Conservation (phyloP, 2,888 invertebrate species). For the Hoplodrina blanda region DNA sequence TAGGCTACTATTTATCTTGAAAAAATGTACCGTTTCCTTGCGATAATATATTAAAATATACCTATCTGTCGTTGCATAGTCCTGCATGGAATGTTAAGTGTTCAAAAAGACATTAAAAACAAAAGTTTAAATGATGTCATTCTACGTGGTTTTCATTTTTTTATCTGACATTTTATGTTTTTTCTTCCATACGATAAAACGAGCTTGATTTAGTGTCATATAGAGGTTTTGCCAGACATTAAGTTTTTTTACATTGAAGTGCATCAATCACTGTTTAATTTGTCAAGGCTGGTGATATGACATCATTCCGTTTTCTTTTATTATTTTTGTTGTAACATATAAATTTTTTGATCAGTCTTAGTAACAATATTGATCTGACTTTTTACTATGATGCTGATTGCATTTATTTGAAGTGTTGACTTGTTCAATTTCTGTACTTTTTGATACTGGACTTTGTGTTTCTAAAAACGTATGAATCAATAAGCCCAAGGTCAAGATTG, state of each 20-base stretch:
- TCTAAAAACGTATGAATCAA: too few species aligned
- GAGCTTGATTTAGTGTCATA: conserved; percentile 42
- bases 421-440: background rate
- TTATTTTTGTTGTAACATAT: background rate
- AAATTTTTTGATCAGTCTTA: background rate
- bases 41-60: background rate
- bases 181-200: conserved; percentile 29
- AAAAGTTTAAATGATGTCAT: conserved; percentile 48
- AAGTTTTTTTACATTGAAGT: conserved; percentile 12
- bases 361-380: background rate
- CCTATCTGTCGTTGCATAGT: background rate
- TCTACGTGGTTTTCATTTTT: conserved; percentile 39
- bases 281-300: conserved; percentile 17
- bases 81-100: background rate
- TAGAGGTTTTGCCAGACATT: conserved; percentile 27
- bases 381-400: background rate
- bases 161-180: conserved; percentile 46
- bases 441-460: background rate
- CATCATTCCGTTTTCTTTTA: conserved; percentile 12
- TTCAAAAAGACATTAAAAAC: conserved; percentile 11
- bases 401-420: background rate
- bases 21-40: too few species aligned
- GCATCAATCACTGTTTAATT: conserved; percentile 5
- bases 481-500: too few species aligned
- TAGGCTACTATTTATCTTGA: too few species aligned